phyloP scores from a whole-genome alignment of 2,888 invertebrate genomes.

The Apotomis capreana region DNA sequence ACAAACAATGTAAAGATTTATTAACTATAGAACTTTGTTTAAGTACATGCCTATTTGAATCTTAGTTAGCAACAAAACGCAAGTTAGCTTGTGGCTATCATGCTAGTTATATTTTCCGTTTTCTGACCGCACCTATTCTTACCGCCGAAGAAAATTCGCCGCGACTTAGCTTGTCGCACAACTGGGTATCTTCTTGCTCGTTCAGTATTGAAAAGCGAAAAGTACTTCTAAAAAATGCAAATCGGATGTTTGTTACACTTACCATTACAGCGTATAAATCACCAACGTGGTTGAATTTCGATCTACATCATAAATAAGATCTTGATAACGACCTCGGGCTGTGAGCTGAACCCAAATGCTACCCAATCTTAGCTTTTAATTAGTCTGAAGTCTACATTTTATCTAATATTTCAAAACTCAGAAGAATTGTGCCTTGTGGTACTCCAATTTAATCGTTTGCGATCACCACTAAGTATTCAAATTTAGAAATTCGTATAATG shows the following conservation, averaged over 20 bases:
- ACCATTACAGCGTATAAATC: constrained; percentile 1
- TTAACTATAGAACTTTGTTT: constrained; percentile 8
- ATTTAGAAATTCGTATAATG: no score
- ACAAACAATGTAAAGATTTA: constrained; percentile 29
- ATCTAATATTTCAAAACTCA: not conserved
- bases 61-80: not conserved
- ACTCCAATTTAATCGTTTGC: no score
- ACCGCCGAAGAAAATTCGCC: no score
- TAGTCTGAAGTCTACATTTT: not conserved
- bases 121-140: no score
- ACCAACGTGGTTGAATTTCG: constrained; percentile 9
- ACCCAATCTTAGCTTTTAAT: constrained; percentile 5
- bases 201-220: no score
- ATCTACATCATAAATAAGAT: constrained; percentile 22
- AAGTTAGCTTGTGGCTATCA: no score
- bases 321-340: constrained; percentile 12
- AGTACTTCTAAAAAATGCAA: not conserved
- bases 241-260: not conserved
- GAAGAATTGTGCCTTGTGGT: not conserved
- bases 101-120: no score
- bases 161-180: no score
- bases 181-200: no score
- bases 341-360: not conserved
- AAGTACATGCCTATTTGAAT: not conserved
- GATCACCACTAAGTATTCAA: not conserved